Conservation (phyloP, 2,888 invertebrate species). For the Calameuta pallipes region DNA sequence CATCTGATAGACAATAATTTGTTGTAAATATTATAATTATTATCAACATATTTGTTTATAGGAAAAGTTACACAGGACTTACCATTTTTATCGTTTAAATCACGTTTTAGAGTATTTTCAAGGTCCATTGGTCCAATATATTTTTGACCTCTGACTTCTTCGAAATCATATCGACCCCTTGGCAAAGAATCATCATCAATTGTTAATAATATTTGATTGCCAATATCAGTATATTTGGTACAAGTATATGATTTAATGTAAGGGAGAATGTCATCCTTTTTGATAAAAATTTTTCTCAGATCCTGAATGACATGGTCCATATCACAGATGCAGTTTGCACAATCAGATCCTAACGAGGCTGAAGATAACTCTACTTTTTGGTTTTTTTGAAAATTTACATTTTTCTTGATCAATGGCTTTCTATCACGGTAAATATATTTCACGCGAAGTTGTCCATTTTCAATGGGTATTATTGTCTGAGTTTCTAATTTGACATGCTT, state of each 20-base stretch:
- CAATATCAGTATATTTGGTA: conserved; percentile 42
- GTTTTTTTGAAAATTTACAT: conserved; percentile 16
- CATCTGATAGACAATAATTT: conserved; percentile 30
- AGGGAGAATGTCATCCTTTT: conserved; percentile 33
- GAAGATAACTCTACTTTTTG: conserved; percentile 19
- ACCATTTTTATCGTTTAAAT: conserved; percentile 30
- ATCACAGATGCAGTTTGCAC: conserved; percentile 47
- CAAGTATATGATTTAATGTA: conserved; percentile 44
- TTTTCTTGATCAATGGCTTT: background rate
- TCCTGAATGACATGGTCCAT: conserved; percentile 34
- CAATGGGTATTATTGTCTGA: conserved; percentile 23
- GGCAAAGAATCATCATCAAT: conserved; percentile 33
- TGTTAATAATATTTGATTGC: conserved; percentile 43
- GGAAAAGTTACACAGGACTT: background rate
- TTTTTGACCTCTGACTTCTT: conserved; percentile 43
- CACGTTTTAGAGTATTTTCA: conserved; percentile 35
- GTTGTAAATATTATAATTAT: background rate
- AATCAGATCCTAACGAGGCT: conserved; percentile 20
- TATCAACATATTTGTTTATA: background rate
- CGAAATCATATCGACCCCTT: conserved; percentile 36
- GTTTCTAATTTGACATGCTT: conserved; percentile 1
- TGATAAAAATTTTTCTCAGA: conserved; percentile 31
- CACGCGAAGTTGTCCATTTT: conserved; percentile 18
- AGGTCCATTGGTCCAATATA: conserved; percentile 46
- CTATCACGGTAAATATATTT: conserved; percentile 26